Conservation (phyloP, 2,113 vertebrate species). For the Vombatus ursinus region DNA sequence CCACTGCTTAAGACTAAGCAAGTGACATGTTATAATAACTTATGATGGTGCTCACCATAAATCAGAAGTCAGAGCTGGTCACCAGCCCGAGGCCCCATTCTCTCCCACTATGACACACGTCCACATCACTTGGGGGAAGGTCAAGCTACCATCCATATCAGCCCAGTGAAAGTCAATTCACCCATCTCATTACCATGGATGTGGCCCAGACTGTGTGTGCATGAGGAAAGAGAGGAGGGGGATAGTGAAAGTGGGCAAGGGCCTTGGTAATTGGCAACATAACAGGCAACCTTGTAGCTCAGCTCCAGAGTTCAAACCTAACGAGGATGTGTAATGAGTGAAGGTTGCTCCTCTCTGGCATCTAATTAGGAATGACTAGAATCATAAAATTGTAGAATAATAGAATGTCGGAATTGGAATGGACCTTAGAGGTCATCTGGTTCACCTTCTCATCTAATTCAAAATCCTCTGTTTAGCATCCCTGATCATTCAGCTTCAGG, state of each 20-base stretch:
- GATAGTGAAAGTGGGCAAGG: neutral
- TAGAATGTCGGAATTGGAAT: neutral
- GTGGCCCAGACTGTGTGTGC: neutral
- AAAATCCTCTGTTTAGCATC: neutral
- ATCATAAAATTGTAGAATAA: conserved; percentile 1
- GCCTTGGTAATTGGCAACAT: neutral
- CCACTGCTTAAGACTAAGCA: conserved; percentile 54
- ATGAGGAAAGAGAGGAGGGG: neutral
- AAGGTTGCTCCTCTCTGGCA: neutral
- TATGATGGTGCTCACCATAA: conserved; percentile 52
- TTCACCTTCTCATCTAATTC: neutral
- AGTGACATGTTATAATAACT: conserved; percentile 62
- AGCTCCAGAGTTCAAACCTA: neutral
- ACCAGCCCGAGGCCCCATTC: conserved; percentile 27
- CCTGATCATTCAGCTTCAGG: neutral
- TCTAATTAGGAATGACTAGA: neutral
- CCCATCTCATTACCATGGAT: neutral
- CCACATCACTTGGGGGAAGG: conserved; percentile 52
- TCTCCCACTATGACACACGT: conserved; percentile 48
- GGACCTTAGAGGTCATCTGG: neutral
- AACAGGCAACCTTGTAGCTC: neutral
- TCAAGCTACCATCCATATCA: conserved; percentile 32
- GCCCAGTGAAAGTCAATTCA: neutral
- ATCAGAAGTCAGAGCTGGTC: conserved; percentile 51
- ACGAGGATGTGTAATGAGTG: neutral